Percentiles rank a stretch among this genome's conserved stretches.
Evolutionary conservation across 2,113 vertebrate species (phyloP).

Genomic region (Caranx ignobilis): DNA sequence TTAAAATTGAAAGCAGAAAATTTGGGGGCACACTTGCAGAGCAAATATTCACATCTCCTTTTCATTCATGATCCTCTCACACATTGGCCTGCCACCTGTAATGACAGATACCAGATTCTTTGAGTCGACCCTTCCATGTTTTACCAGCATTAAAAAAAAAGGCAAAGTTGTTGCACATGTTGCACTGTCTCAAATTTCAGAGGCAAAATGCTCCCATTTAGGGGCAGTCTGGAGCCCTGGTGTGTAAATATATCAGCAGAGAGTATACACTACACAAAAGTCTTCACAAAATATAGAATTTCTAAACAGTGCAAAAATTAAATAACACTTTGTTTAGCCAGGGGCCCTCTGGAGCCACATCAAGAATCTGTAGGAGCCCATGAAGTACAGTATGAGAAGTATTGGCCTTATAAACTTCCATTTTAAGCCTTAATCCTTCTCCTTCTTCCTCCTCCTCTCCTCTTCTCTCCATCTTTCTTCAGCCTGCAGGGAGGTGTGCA

Average conservation of each 20-base stretch:
- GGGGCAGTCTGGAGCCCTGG: too few species aligned
- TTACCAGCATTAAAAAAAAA: too few species aligned
- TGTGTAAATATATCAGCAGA: neutral
- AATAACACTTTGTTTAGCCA: conserved; percentile 43
- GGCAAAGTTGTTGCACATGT: too few species aligned
- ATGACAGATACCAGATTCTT: too few species aligned
- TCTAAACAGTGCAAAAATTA: conserved; percentile 32
- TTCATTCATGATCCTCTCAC: too few species aligned
- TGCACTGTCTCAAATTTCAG: too few species aligned
- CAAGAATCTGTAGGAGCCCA: conserved; percentile 21
- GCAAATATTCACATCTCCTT: too few species aligned
- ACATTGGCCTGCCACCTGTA: too few species aligned
- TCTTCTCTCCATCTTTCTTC: conserved; percentile 48
- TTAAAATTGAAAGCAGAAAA: too few species aligned
- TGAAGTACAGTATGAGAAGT: conserved; percentile 29
- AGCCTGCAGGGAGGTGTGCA: conserved; percentile 55
- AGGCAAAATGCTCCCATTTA: too few species aligned
- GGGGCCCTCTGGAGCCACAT: conserved; percentile 28
- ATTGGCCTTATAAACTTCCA: conserved; percentile 57
- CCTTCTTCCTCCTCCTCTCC: conserved; percentile 72
- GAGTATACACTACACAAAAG: neutral
- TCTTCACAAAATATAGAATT: conserved; percentile 14
- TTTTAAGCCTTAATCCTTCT: conserved; percentile 57
- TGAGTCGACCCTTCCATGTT: too few species aligned
- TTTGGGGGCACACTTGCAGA: too few species aligned